Percentiles rank a stretch among this genome's conserved stretches.
Evolutionary conservation across 2,888 invertebrate species (phyloP).

Genomic region (Orchesella flavescens): DNA sequence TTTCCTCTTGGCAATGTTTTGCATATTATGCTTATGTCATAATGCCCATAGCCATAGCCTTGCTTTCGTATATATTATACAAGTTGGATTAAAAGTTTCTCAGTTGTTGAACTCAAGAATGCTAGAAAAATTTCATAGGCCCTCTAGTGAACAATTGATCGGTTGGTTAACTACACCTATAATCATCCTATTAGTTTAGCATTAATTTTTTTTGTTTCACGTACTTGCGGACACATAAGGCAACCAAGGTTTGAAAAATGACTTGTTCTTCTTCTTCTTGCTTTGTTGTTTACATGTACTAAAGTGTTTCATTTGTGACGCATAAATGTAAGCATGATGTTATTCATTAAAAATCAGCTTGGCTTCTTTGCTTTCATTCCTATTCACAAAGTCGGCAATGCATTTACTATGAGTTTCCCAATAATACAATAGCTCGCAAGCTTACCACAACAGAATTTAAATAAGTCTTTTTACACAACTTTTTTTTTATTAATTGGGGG

Average conservation of each 20-base stretch:
- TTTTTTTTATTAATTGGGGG: constrained; percentile 38
- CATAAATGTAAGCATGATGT: too few relatives aligned
- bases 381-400: too few relatives aligned
- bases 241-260: constrained; percentile 58
- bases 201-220: constrained; percentile 44
- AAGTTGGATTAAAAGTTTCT: background rate
- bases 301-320: too few relatives aligned
- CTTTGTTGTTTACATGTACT: too few relatives aligned
- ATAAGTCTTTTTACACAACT: constrained; percentile 40
- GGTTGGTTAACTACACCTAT: constrained; percentile 55
- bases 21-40: background rate
- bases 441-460: constrained; percentile 58
- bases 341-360: too few relatives aligned
- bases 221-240: constrained; percentile 30
- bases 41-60: background rate
- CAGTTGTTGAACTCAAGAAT: background rate
- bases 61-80: too few relatives aligned
- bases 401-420: too few relatives aligned
- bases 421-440: too few relatives aligned
- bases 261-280: constrained; percentile 20
- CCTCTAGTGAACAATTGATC: constrained; percentile 13
- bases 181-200: constrained; percentile 58
- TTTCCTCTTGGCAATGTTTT: background rate
- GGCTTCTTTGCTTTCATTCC: too few relatives aligned
- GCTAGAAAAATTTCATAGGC: background rate